These are phyloP conservation scores for Bicyclus anynana DNA, from an alignment of 1,140 invertebrate species.

Conservation along the genomic window DNA sequence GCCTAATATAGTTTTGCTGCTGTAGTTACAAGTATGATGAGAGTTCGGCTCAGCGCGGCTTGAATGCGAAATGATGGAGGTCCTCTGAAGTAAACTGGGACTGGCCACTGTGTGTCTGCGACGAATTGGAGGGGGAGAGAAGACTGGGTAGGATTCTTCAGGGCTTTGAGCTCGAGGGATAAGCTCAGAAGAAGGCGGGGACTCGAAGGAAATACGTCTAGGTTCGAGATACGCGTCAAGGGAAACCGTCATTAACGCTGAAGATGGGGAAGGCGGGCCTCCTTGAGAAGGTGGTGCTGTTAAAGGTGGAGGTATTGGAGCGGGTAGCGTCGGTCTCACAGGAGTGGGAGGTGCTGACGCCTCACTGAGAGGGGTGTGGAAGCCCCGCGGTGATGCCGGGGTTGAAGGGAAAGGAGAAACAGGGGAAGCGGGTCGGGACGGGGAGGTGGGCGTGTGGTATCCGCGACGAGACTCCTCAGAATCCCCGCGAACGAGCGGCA, in stretches of 20 bases:
- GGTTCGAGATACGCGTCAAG: conserved; percentile 92
- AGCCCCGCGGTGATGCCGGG: conserved; percentile 77
- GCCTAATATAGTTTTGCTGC: neutral
- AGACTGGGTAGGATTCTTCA: conserved; percentile 89
- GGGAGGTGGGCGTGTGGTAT: conserved; percentile 71
- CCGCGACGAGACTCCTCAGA: conserved; percentile 58
- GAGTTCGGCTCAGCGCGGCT: conserved; percentile 82
- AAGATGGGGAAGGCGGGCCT: conserved; percentile 86
- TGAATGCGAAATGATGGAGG: conserved; percentile 83
- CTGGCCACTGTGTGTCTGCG: conserved; percentile 67
- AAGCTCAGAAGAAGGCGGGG: conserved; percentile 84
- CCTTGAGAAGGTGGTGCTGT: conserved; percentile 77
- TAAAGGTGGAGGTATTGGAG: conserved; percentile 63
- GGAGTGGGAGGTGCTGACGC: conserved; percentile 77
- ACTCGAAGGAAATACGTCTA: conserved; percentile 85
- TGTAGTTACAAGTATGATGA: conserved; percentile 88
- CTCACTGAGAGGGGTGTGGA: conserved; percentile 81
- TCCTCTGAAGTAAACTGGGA: conserved; percentile 77
- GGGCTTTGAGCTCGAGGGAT: conserved; percentile 82
- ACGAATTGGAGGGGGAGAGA: conserved; percentile 85
- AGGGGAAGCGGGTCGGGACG: conserved; percentile 68
- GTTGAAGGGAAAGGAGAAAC: conserved; percentile 67
- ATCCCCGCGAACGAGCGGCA: conserved; percentile 64
- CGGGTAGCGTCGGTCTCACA: conserved; percentile 49
- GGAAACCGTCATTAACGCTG: conserved; percentile 88